phyloP scores from a whole-genome alignment of 2,113 vertebrate species.

The Vanacampus margaritifer region DNA sequence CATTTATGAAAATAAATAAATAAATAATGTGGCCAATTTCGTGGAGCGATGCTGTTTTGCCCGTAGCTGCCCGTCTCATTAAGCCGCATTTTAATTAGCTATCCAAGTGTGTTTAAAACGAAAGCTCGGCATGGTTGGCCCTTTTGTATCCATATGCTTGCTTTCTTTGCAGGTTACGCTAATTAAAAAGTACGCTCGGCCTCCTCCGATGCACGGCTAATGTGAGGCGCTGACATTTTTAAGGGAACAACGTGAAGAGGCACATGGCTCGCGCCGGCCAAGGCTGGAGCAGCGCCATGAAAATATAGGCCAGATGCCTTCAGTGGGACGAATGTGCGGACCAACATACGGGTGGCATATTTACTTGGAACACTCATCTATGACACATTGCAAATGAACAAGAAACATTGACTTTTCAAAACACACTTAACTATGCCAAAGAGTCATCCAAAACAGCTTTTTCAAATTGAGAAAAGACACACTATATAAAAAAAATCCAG shows the following conservation, averaged over 20 bases:
- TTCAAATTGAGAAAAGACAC: background rate
- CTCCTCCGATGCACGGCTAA: constrained; percentile 34
- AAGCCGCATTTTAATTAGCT: constrained; percentile 53
- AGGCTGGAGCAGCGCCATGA: background rate
- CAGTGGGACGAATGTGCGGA: background rate
- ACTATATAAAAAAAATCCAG: too few relatives aligned
- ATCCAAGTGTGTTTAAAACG: constrained; percentile 32
- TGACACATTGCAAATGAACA: constrained; percentile 12
- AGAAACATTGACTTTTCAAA: constrained; percentile 17
- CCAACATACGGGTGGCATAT: constrained; percentile 14
- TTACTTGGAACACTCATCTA: constrained; percentile 31
- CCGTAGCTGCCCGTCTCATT: constrained; percentile 40
- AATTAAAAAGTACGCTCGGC: constrained; percentile 41
- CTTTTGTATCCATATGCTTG: constrained; percentile 27
- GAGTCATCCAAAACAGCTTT: too few relatives aligned
- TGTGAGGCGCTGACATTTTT: constrained; percentile 39
- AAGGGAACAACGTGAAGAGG: constrained; percentile 21
- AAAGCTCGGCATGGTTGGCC: constrained; percentile 19
- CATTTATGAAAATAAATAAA: constrained; percentile 5
- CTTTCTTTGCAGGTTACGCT: constrained; percentile 36
- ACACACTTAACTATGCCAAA: too few relatives aligned
- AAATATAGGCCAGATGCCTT: constrained; percentile 11
- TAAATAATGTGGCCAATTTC: background rate
- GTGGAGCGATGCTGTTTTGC: constrained; percentile 10
- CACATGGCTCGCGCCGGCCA: background rate